Evolutionary conservation across 2,113 vertebrate species (phyloP).

Genomic region (Plestiodon gilberti): DNA sequence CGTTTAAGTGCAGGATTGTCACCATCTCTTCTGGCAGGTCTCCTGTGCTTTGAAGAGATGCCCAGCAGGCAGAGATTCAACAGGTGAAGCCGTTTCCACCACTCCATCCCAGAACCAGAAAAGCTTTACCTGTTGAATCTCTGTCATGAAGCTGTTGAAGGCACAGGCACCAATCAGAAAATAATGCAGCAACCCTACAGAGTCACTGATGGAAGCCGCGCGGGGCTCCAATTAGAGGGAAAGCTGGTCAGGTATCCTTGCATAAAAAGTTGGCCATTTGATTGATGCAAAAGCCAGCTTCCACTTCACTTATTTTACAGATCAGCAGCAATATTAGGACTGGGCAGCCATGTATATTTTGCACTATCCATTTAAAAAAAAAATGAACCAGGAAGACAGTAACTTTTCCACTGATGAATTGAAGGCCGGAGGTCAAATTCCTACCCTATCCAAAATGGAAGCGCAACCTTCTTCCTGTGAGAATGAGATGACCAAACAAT

Average conservation of each 20-base stretch:
- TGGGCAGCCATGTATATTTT: not conserved
- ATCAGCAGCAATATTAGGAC: not conserved
- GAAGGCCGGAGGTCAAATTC: slow-evolving; percentile 31
- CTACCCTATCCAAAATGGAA: slow-evolving; percentile 27
- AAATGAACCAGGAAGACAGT: slow-evolving; percentile 18
- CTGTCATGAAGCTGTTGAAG: not conserved
- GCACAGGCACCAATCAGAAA: not conserved
- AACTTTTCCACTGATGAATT: slow-evolving; percentile 26
- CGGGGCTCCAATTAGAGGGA: too few species aligned
- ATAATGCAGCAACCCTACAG: not conserved
- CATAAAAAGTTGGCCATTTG: not conserved
- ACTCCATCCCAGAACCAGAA: not conserved
- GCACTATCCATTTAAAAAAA: not conserved
- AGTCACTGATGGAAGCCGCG: not conserved
- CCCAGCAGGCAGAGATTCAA: not conserved
- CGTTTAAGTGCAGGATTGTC: not conserved
- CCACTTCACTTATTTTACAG: not conserved
- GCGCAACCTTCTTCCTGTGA: slow-evolving; percentile 34
- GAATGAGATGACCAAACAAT: slow-evolving; percentile 40
- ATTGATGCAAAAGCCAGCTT: not conserved
- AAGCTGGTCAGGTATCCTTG: not conserved
- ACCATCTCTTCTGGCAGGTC: not conserved
- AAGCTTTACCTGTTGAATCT: not conserved
- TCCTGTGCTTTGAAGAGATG: not conserved
- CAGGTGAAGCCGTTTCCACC: not conserved